Evolutionary conservation across 2,797 vertebrate species (phyloP).

Genomic region (Ceyx erithaca): DNA sequence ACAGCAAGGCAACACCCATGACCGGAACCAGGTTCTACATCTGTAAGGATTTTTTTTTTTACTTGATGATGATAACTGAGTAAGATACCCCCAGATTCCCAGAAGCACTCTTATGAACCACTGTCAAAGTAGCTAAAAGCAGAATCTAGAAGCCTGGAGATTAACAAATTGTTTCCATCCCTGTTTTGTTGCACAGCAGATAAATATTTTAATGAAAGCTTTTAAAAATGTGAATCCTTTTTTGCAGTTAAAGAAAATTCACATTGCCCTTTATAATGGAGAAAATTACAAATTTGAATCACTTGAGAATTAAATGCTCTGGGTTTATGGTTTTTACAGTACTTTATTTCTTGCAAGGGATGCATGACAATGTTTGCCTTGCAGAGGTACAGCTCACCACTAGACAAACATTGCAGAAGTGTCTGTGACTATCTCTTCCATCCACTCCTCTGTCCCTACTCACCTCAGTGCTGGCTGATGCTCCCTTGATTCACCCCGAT

Average conservation of each 20-base stretch:
- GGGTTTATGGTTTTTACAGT: neutral
- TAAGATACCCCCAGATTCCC: neutral
- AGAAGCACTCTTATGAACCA: neutral
- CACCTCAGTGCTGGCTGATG: neutral
- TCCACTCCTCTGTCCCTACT: fast-evolving
- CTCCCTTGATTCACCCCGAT: neutral
- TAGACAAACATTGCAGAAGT: neutral
- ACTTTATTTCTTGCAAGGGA: neutral
- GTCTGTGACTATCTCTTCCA: neutral
- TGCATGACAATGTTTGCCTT: neutral
- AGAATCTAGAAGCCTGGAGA: neutral
- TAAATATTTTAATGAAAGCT: conserved; percentile 4
- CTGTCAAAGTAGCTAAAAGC: neutral
- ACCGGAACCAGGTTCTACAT: neutral
- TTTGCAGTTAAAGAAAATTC: neutral
- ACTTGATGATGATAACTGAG: neutral
- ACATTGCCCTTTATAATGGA: neutral
- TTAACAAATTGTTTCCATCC: neutral
- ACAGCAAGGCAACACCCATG: neutral
- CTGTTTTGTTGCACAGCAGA: neutral
- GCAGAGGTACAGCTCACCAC: neutral
- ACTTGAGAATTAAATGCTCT: neutral
- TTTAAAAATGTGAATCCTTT: neutral
- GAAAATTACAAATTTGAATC: neutral
- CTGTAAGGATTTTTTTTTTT: neutral